Evolutionary conservation across 2,113 vertebrate genomes (phyloP).

Genomic region (Boleophthalmus pectinirostris): DNA sequence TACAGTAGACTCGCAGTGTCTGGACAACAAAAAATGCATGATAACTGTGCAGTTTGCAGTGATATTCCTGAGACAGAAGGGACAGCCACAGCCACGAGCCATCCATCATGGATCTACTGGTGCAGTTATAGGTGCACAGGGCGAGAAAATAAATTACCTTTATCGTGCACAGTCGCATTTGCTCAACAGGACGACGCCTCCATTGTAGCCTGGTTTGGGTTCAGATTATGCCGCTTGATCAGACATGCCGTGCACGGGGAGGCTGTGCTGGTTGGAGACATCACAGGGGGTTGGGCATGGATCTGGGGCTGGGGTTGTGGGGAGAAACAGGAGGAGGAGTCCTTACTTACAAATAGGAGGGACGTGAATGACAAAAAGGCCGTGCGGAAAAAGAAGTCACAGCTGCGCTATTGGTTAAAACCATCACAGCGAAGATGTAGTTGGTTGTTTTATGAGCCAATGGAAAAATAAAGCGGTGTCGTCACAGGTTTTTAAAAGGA

Average conservation of each 20-base stretch:
- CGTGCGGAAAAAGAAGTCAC: neutral
- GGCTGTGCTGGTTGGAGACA: neutral
- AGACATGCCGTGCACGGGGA: constrained; percentile 23
- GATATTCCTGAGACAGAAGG: neutral
- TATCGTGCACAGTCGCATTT: constrained; percentile 30
- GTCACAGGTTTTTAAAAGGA: neutral
- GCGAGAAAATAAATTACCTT: constrained; percentile 33
- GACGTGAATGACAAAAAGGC: constrained; percentile 7
- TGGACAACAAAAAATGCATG: neutral
- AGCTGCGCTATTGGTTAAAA: constrained; percentile 43
- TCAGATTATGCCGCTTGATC: constrained; percentile 37
- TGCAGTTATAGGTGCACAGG: neutral
- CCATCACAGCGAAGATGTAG: neutral
- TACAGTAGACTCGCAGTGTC: constrained; percentile 24
- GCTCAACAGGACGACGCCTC: constrained; percentile 12
- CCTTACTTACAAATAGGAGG: constrained; percentile 9
- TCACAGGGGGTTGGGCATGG: constrained; percentile 6
- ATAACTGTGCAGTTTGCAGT: neutral
- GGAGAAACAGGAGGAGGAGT: constrained; percentile 8
- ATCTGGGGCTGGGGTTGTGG: constrained; percentile 6
- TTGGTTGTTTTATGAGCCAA: constrained; percentile 49
- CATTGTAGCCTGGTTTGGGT: constrained; percentile 12
- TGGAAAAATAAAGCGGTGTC: constrained; percentile 21
- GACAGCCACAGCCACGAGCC: constrained; percentile 16
- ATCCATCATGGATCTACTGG: neutral